Percentiles rank a stretch among this genome's conserved stretches.
phyloP scores from a whole-genome alignment of 2,113 vertebrate species.

The Pitta sordida region DNA sequence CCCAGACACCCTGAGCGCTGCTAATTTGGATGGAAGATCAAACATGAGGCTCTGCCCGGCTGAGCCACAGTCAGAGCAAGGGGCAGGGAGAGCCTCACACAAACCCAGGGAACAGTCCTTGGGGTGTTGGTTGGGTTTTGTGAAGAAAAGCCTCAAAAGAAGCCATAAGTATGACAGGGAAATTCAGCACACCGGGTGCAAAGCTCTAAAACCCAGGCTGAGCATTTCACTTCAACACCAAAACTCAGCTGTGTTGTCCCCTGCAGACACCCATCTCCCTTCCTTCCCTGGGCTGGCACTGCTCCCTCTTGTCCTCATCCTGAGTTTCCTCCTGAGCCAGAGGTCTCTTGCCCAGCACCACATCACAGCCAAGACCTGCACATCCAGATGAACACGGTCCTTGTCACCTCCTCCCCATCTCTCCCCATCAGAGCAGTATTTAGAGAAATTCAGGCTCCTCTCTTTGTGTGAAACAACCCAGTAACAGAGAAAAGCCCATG shows the following conservation, averaged over 20 bases:
- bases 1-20: neutral
- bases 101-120: neutral
- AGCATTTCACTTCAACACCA: neutral
- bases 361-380: neutral
- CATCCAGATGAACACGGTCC: fast-evolving
- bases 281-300: neutral
- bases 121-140: neutral
- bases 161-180: neutral
- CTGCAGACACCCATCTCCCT: neutral
- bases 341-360: neutral
- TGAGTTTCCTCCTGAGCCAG: fast-evolving
- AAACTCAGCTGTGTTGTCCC: neutral
- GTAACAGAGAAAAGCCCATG: neutral
- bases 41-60: neutral
- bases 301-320: neutral
- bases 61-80: neutral
- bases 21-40: constrained; percentile 44
- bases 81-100: neutral
- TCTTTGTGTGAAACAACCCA: neutral
- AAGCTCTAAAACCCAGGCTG: neutral
- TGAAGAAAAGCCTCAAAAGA: neutral
- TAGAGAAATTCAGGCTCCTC: neutral
- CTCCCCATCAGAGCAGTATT: neutral
- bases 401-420: neutral
- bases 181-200: neutral